These are phyloP conservation scores for Zaprionus obscuricornis DNA, from an alignment of 2,888 invertebrate genomes.

Conservation along the genomic window DNA sequence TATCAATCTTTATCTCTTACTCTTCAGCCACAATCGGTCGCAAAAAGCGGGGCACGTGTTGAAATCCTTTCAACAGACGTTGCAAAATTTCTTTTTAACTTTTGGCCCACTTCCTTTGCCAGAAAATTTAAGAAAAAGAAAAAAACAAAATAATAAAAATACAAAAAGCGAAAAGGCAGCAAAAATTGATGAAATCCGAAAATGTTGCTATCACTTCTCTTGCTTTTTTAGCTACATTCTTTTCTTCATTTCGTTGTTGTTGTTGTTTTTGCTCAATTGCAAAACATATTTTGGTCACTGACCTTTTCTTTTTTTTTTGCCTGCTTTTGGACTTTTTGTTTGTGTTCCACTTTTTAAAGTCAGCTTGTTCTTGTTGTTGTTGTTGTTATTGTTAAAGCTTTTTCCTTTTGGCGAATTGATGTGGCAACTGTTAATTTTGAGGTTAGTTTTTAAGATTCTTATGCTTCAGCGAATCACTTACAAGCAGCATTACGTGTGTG, in stretches of 20 bases:
- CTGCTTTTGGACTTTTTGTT: conserved; percentile 56
- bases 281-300: conserved; percentile 83
- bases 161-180: conserved; percentile 23
- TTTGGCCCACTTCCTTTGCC: conserved; percentile 49
- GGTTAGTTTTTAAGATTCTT: conserved; percentile 5
- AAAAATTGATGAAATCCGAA: conserved; percentile 41
- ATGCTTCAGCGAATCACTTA: conserved; percentile 21
- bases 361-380: conserved; percentile 36
- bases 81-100: conserved; percentile 23
- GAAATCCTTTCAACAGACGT: conserved; percentile 45
- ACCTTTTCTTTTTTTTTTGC: conserved; percentile 71
- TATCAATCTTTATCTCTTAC: background rate
- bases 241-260: conserved; percentile 41
- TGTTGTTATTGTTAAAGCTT: conserved; percentile 40
- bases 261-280: conserved; percentile 66
- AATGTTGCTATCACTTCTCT: conserved; percentile 48
- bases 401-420: conserved; percentile 25
- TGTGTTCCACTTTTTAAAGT: conserved; percentile 71
- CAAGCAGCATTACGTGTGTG: background rate
- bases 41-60: conserved; percentile 38
- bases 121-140: too few relatives aligned
- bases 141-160: conserved; percentile 2
- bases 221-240: conserved; percentile 63
- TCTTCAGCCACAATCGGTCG: background rate
- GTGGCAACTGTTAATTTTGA: conserved; percentile 43